phyloP scores from a whole-genome alignment of 2,797 vertebrate species.

The Micrastur ruficollis region DNA sequence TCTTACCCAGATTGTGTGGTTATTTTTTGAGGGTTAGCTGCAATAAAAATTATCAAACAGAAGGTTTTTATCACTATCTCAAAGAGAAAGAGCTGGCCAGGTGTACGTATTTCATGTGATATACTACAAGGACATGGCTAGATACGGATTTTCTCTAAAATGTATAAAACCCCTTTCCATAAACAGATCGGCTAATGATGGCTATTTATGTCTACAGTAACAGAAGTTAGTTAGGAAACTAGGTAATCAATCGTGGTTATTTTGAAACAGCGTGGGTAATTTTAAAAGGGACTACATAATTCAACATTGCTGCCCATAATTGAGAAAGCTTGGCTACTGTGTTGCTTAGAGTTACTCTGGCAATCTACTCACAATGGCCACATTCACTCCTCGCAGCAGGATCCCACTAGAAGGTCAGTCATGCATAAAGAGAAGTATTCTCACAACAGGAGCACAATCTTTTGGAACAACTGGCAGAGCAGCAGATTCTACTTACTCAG shows the following conservation, averaged over 20 bases:
- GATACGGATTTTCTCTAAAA: background rate
- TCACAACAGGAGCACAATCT: constrained; percentile 26
- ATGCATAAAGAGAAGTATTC: background rate
- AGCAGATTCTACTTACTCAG: constrained; percentile 8
- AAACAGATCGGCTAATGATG: background rate
- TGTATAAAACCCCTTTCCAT: background rate
- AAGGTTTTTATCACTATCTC: background rate
- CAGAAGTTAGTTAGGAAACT: background rate
- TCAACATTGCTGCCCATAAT: background rate
- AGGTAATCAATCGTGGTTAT: background rate
- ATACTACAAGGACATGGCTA: background rate
- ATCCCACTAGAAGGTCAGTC: background rate
- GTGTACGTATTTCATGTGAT: background rate
- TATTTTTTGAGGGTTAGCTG: background rate
- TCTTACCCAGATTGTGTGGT: background rate
- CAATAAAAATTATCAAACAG: background rate
- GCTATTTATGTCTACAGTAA: background rate
- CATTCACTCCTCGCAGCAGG: background rate
- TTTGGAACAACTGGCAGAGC: constrained; percentile 10
- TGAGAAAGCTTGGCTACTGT: background rate
- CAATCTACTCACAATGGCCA: background rate
- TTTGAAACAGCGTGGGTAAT: background rate
- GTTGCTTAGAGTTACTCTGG: background rate
- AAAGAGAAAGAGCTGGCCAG: background rate
- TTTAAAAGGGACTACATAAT: background rate